Evolutionary conservation across 2,113 vertebrate genomes (phyloP).

Genomic region (Hirundichthys speculiger): DNA sequence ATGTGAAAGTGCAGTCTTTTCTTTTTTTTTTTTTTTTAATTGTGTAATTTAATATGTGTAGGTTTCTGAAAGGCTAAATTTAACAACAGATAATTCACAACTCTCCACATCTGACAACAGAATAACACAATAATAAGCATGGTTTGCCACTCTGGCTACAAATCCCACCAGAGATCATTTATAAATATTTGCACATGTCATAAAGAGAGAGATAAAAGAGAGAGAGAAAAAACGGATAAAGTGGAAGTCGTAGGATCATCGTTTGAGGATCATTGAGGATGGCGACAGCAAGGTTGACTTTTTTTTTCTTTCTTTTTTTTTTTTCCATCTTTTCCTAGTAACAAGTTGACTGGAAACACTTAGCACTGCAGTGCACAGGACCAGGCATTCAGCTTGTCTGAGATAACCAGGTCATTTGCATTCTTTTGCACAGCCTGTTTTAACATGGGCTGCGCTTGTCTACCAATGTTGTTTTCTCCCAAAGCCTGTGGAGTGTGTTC

Average conservation of each 20-base stretch:
- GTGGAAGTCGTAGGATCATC: conserved; percentile 1
- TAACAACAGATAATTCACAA: conserved; percentile 9
- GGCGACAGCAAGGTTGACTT: neutral
- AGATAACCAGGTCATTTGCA: conserved; percentile 58
- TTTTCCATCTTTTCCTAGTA: conserved; percentile 2
- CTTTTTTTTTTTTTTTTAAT: neutral
- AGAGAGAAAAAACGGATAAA: neutral
- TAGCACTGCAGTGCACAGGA: conserved; percentile 11
- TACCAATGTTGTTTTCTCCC: conserved; percentile 14
- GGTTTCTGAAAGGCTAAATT: conserved; percentile 16
- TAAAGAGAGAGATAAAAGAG: neutral
- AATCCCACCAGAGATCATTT: conserved; percentile 40
- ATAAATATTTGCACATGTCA: conserved; percentile 59
- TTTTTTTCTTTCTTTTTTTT: conserved; percentile 9
- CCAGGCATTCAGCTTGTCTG: conserved; percentile 35
- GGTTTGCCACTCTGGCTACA: conserved; percentile 30
- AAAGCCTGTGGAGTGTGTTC: conserved; percentile 24
- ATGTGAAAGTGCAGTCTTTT: no score
- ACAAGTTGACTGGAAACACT: conserved; percentile 43
- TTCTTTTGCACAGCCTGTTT: conserved; percentile 55
- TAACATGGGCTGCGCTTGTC: conserved; percentile 35
- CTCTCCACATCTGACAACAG: conserved; percentile 20
- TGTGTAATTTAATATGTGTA: neutral
- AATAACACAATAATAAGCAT: conserved; percentile 28
- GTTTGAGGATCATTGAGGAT: neutral